Conservation (phyloP, 2,113 vertebrate genomes). For the Pelecanoides urinatrix region DNA sequence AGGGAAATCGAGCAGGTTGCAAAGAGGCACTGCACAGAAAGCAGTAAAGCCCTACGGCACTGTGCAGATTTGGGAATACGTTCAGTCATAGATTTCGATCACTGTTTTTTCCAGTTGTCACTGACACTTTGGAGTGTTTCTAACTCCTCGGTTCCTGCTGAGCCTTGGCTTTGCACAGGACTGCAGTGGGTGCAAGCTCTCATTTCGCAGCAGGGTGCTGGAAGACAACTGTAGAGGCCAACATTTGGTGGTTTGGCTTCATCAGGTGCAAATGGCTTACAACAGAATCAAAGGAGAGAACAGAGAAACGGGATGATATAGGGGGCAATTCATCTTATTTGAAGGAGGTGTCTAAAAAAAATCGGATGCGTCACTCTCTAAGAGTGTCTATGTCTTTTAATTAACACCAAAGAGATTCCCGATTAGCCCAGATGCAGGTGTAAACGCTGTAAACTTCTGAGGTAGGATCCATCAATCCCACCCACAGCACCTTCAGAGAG, state of each 20-base stretch:
- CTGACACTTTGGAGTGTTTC: not conserved
- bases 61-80: not conserved
- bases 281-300: not conserved
- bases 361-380: not conserved
- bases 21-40: not conserved
- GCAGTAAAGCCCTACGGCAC: not conserved
- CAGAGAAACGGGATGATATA: rapidly evolving
- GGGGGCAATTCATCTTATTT: not conserved
- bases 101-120: not conserved
- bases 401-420: not conserved
- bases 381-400: not conserved
- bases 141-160: not conserved
- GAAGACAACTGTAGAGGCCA: not conserved
- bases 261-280: not conserved
- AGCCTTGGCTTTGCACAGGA: not conserved
- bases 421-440: not conserved
- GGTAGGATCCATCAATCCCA: not conserved
- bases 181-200: not conserved
- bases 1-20: not conserved
- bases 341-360: not conserved
- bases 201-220: rapidly evolving
- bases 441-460: slow-evolving; percentile 5
- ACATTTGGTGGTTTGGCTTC: not conserved
- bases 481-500: not conserved
- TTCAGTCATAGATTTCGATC: not conserved